Conservation (phyloP, 1,140 invertebrate species). For the Ganaspis sp. region DNA sequence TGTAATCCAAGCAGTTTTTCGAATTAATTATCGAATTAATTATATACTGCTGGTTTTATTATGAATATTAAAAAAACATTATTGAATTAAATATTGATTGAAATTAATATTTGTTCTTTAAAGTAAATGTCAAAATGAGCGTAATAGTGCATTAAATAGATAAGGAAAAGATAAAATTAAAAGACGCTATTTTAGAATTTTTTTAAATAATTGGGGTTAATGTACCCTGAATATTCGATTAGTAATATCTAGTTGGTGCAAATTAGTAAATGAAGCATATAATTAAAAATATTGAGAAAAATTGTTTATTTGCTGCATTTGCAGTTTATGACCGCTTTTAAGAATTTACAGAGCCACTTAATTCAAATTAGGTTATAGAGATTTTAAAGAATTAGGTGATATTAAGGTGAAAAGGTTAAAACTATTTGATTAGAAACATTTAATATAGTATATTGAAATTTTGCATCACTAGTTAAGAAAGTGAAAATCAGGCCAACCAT, state of each 20-base stretch:
- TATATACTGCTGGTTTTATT: too few species aligned
- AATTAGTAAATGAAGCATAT: background rate
- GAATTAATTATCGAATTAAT: too few species aligned
- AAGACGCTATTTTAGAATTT: background rate
- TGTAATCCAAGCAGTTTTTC: too few species aligned
- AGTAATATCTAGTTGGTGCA: background rate
- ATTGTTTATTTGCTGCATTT: background rate
- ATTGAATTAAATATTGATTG: too few species aligned
- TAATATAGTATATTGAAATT: background rate
- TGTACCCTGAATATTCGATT: background rate
- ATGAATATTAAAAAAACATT: too few species aligned
- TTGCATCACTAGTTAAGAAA: slow-evolving; percentile 30
- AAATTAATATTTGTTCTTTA: too few species aligned
- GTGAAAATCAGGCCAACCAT: slow-evolving; percentile 30
- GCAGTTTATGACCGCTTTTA: background rate
- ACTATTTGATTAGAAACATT: slow-evolving; percentile 11
- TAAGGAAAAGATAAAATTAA: background rate
- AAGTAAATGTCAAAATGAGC: too few species aligned
- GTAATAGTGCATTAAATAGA: too few species aligned
- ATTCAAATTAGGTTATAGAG: slow-evolving; percentile 7
- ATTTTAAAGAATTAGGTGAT: background rate
- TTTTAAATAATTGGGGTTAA: background rate
- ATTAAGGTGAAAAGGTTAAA: slow-evolving; percentile 10
- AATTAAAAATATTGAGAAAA: background rate
- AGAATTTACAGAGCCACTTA: background rate